phyloP scores from a whole-genome alignment of 2,888 invertebrate species.

The Myathropa florea region DNA sequence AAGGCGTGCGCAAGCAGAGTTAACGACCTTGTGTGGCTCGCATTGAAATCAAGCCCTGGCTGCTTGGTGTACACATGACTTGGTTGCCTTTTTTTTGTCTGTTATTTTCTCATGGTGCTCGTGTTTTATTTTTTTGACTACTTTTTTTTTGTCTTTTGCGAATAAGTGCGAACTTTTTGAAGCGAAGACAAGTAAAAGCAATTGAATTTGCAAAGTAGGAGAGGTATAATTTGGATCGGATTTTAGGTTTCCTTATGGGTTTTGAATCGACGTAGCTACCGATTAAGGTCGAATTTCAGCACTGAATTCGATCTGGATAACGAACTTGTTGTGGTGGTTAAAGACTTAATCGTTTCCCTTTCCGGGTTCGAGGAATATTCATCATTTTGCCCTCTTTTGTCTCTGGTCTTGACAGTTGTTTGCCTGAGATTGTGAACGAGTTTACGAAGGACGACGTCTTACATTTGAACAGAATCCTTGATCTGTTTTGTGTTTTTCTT shows the following conservation, averaged over 20 bases:
- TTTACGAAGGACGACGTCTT: no score
- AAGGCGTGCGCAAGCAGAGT: constrained; percentile 19
- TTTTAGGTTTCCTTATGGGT: neutral
- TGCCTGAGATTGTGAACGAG: no score
- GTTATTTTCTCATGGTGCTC: neutral
- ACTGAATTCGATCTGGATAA: neutral
- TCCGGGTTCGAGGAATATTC: neutral
- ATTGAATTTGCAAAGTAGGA: neutral
- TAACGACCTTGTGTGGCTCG: constrained; percentile 41
- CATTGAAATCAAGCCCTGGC: constrained; percentile 2
- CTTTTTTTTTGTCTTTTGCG: neutral
- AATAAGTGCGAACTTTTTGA: neutral
- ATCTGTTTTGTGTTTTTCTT: no score
- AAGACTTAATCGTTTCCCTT: neutral
- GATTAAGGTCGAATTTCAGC: neutral
- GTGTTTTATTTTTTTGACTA: neutral
- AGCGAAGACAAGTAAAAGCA: neutral
- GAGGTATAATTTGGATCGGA: neutral
- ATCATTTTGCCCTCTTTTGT: neutral
- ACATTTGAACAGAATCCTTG: no score
- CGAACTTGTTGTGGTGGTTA: neutral
- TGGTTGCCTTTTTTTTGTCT: neutral
- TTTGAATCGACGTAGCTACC: neutral
- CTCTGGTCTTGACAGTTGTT: no score
- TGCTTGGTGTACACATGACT: neutral